A percentile compares a stretch with the other conserved stretches of the same genome.
These are phyloP conservation scores for Oryctolagus cuniculus DNA, from an alignment of 2,113 vertebrate genomes.

Conservation along the genomic window DNA sequence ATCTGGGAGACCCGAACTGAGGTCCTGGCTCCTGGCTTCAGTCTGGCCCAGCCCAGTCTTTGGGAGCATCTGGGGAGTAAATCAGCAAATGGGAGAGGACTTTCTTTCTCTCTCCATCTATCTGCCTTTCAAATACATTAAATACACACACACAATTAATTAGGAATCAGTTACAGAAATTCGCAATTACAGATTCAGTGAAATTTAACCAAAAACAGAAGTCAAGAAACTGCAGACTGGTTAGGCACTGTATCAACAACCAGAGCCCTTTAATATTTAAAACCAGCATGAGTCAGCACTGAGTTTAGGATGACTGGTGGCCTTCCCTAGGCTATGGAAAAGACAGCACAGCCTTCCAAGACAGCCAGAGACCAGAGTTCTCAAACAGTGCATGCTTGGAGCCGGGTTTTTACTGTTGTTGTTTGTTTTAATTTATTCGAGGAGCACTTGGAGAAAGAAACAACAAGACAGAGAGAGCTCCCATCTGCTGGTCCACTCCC, in stretches of 20 bases:
- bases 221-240: slow-evolving; percentile 45
- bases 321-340: slow-evolving; percentile 60
- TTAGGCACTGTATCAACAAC: slow-evolving; percentile 41
- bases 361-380: background rate
- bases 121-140: too few species aligned
- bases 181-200: slow-evolving; percentile 19
- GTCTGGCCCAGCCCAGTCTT: too few species aligned
- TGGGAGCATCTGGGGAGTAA: too few species aligned
- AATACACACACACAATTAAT: background rate
- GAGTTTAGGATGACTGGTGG: slow-evolving; percentile 31
- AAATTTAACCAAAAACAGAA: slow-evolving; percentile 59
- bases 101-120: too few species aligned
- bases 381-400: background rate
- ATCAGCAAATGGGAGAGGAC: too few species aligned
- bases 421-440: too few species aligned
- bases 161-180: slow-evolving; percentile 68
- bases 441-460: too few species aligned
- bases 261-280: slow-evolving; percentile 53
- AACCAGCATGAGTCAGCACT: slow-evolving; percentile 50
- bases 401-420: background rate
- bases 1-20: too few species aligned
- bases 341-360: slow-evolving; percentile 34
- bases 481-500: too few species aligned
- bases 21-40: too few species aligned
- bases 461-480: too few species aligned